Conservation (phyloP, 2,113 vertebrate genomes). For the Sylvietta virens region DNA sequence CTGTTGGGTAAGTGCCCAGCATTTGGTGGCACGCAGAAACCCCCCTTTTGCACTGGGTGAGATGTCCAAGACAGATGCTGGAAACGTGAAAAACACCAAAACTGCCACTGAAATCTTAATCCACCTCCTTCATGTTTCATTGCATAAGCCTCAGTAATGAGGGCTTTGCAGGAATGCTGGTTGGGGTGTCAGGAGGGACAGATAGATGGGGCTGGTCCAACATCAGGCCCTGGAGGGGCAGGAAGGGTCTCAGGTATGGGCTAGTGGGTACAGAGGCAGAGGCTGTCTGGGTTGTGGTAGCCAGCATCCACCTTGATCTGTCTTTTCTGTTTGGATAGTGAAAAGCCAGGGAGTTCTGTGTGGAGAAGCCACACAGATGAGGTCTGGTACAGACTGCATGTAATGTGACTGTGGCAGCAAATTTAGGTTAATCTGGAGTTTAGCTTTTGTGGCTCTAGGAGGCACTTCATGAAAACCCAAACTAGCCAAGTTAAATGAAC, state of each 20-base stretch:
- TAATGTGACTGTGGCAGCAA: neutral
- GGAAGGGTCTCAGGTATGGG: neutral
- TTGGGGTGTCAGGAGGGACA: neutral
- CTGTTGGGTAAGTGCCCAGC: neutral
- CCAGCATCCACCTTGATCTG: neutral
- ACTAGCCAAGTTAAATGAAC: neutral
- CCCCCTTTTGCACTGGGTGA: accelerated
- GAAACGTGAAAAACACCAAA: neutral
- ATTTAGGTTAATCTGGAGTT: neutral
- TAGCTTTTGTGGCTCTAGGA: neutral
- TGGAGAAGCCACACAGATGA: neutral
- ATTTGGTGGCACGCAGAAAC: accelerated
- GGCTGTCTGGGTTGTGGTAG: neutral
- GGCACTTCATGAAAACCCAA: neutral
- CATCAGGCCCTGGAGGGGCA: accelerated
- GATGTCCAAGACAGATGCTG: neutral
- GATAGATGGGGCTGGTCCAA: accelerated
- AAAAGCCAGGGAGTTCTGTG: neutral
- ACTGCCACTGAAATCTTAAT: neutral
- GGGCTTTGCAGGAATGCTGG: neutral
- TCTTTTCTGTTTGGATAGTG: neutral
- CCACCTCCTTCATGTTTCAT: neutral
- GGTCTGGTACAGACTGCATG: neutral
- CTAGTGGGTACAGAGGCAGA: neutral
- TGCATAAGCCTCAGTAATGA: neutral